Base-by-base conservation (phyloP, 2,797 vertebrate species). In the Lycodopsis pacificus region DNA sequence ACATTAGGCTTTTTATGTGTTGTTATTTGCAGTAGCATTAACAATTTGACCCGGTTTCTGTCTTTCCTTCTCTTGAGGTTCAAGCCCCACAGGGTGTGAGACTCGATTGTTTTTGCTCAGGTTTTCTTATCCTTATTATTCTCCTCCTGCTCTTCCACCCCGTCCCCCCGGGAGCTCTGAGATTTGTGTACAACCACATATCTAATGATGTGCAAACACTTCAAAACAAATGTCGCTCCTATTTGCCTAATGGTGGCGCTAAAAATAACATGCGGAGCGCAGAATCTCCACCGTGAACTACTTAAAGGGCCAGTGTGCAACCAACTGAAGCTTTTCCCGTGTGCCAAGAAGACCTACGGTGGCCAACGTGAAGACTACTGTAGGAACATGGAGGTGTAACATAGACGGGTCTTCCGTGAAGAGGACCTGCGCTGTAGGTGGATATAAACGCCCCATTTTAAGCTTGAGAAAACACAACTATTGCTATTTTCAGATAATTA, bases 21-120 rank as follows among this genome's bases (percentile, higher is more conserved):
- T 84, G 75, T 87, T 89, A 90, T 93, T 89, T 93, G 87, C 80
- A 88, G 80, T 87, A 80, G 64, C 70, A 80, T 86, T 77, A 88
- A 88, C 79, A 76, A 90, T 87, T 82, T 92, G 85, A 90, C 89
- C 90, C 88, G 89, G 63, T 89, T 91, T 91, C 68, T 64, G 59
- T 13, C 67, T 72, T 40, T 71, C 42, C 42, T 58, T 75, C 78
- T 86, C 89, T 82, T 82, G 73, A 61, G 81, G 75, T 81, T 85
- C 22, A 3, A 81, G 70, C 59, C 83, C 74, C 40, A n/a, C 36
- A 38, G 81, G 66, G 65, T 64, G 58, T 59, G 30, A 59, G 7
- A 69, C 63, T 58, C 11, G 10, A 68, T 88, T 86, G 77, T 86
- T 86, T 81, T 69, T 65, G 59, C 72, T 79, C 79, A 82, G 78